Base-by-base conservation (phyloP, 2,797 vertebrate species). In the Hylomyscus alleni region DNA sequence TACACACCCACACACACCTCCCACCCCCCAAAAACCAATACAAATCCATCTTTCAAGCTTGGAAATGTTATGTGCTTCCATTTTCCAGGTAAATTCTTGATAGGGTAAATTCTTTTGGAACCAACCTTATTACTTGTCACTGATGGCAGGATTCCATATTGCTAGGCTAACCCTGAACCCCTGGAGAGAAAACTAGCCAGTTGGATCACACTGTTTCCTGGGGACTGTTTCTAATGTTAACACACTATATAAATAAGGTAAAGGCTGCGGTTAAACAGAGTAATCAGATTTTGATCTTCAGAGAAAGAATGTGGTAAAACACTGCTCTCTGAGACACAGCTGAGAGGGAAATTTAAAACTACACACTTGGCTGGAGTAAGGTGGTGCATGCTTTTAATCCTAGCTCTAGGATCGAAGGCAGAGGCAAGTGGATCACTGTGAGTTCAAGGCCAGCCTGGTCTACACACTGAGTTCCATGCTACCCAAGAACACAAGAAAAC, bases 241-340 rank as follows among this genome's bases (percentile, higher is more conserved):
- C 29, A 31, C 22, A 47, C 58, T 92, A 20, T 56, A 80, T n/a
- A 89, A 97, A 84, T 81, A 92, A 95, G 17, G 24, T 69, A 89
- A 88, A 56, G 86, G 29, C 78, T 78, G 72, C 44, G 37, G 10
- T 92, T 91, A 93, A 93, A 92, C 58, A 93, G 37, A 95, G 89
- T n/a, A 52, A 91, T 85, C 75, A 44, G 50, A 90, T 86, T 60
- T 58, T 78, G 83, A 60, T 84, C 15, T 56, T 76, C n/a, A 77
- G 75, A 92, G 67, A 52, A 73, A 95, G n/a, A 47, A 52, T 29
- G 56, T 1, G 76, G 67, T 44, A 88, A 83, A 95, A 54, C 11
- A 37, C 26, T 84, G 50, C 34, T 82, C 54, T 88, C 10, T 75
- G 85, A 73, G 67, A 86, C 67, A 91, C 11, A 81, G 69, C 19